Base-by-base conservation (phyloP, 2,113 vertebrate genomes). In the Emydura subglobosa region DNA sequence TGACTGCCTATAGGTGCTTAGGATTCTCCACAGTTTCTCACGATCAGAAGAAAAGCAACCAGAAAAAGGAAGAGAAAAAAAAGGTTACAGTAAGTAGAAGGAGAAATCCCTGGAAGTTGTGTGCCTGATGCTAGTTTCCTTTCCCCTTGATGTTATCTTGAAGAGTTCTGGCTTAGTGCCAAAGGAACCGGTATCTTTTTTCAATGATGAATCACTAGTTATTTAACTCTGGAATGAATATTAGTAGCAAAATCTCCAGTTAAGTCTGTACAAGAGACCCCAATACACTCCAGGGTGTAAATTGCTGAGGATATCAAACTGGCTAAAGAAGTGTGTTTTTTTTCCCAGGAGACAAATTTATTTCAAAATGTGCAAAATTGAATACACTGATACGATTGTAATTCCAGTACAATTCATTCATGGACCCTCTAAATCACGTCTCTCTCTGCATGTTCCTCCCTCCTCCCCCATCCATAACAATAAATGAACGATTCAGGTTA, bases 281-380 rank as follows among this genome's bases (percentile, higher is more conserved):
- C 0, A 79, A 61, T 0, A 0, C 14, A 87, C 72, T 68, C 50
- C 34, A 49, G 19, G 51, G 47, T 16, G n/a, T 78, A 51, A 39
- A 10, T 7, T 59, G 31, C 19, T 68, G 47, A 94, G 4, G 72
- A 49, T 72, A 96, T 76, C 86, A 59, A 91, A 95, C 0, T 10
- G 61, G 44, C 65, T 94, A 61, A 85, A 39, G 88, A 83, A 89
- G 19, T 94, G 76, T 31, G 7, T 65, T 53, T 94, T 96, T 96
- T 47, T 47, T 91, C 80, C 89, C 92, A 82, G 57, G 78, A 91
- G 87, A 85, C 39, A 47, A 57, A 27, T 96, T 97, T 97, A 96
- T 96, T 97, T 95, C 79, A 91, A 96, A 96, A 86, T 95, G 93
- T 93, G 90, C 87, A 80, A 96, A 87, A 95, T 4, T 4, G 90